Evolutionary conservation across 2,113 vertebrate genomes (phyloP), one percentile per base, ranked within the genome.

Genomic region (Morone saxatilis): DNA sequence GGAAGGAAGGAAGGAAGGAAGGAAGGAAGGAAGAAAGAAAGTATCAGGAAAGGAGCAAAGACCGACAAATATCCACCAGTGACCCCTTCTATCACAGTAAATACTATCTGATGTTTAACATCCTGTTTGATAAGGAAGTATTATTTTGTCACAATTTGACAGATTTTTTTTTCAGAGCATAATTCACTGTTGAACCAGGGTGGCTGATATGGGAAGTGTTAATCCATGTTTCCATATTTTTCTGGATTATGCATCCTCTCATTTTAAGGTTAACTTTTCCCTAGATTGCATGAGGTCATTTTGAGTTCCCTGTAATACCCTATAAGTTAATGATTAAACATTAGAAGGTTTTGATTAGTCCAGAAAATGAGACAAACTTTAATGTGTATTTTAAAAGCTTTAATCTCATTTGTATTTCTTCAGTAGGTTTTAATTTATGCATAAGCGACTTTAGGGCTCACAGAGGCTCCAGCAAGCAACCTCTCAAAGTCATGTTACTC

Each of bases 81-180:
- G 45, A 74, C 53, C 16, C 41, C 4, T 2, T 74, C 10, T 38
- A n/a, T 59, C 45, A 38, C 48, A 53, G 1, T 20, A 51, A 71
- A 76, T 81, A 50, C 11, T 57, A 76, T 86, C 76, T 87, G 54
- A 90, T 76, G 36, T 71, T 80, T 68, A 22, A 76, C 73, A 62
- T 71, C 59, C 40, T 76, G 75, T 78, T 54, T 75, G 84, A 83
- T 70, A 83, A 90, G 25, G 69, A 80, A 63, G 14, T 0, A 57
- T 60, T 47, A 59, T 70, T 60, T 66, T 56, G 51, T 59, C 53
- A 75, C 5, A 12, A 25, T 53, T 41, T 77, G 5, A 57, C 11
- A 0, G 7, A 43, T 45, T 57, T 25, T 51, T 45, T 76, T 50
- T 71, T 76, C 19, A 71, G 1, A 19, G 13, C 8, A 17, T 9